These are phyloP conservation scores for Hirtodrosophila trivittata DNA, from an alignment of 2,888 invertebrate species.

Conservation along the genomic window DNA sequence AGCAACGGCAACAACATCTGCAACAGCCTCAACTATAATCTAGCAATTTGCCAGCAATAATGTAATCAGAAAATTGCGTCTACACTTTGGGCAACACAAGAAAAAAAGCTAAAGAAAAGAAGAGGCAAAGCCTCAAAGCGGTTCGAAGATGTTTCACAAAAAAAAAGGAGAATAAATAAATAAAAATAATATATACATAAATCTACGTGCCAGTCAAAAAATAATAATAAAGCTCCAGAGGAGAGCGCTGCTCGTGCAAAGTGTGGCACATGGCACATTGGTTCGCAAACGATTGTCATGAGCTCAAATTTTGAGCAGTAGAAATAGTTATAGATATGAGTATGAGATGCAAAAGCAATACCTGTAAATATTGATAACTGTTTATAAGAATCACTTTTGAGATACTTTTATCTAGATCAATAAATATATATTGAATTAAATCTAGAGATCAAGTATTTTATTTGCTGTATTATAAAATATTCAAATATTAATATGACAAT, in stretches of 20 bases:
- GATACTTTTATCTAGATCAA: too few relatives aligned
- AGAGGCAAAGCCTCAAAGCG: constrained; percentile 53
- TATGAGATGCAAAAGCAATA: too few relatives aligned
- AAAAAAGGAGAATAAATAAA: constrained; percentile 23
- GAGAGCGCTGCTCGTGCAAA: constrained; percentile 38
- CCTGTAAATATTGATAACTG: too few relatives aligned
- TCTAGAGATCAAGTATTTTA: too few relatives aligned
- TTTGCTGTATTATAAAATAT: too few relatives aligned
- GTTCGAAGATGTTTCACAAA: constrained; percentile 56
- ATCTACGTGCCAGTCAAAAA: constrained; percentile 73
- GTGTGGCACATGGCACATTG: constrained; percentile 61
- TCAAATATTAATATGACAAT: too few relatives aligned
- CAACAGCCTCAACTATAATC: constrained; percentile 58
- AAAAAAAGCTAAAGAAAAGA: constrained; percentile 8
- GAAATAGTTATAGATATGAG: too few relatives aligned
- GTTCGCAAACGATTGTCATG: background rate
- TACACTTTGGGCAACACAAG: constrained; percentile 50
- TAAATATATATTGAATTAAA: too few relatives aligned
- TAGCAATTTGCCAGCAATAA: constrained; percentile 77
- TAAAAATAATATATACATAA: constrained; percentile 70
- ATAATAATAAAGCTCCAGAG: constrained; percentile 61
- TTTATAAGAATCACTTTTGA: too few relatives aligned
- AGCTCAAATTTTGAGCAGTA: too few relatives aligned
- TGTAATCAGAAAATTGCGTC: constrained; percentile 76
- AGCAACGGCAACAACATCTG: constrained; percentile 52